A percentile compares a stretch with the other conserved stretches of the same genome.
phyloP scores from a whole-genome alignment of 2,113 vertebrate species.

The Amphilophus citrinellus region DNA sequence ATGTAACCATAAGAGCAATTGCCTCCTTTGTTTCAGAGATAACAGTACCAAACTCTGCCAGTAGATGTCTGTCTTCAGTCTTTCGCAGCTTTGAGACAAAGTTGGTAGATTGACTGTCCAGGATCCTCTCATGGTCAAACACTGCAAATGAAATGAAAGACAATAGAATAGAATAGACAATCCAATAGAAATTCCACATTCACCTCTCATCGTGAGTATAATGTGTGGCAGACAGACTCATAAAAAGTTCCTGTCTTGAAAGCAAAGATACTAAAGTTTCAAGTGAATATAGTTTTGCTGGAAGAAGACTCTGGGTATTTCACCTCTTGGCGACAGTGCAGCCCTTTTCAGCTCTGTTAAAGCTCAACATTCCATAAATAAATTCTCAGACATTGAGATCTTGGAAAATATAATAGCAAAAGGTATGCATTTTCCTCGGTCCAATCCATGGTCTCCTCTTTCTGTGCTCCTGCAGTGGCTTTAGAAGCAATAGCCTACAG shows the following conservation, averaged over 20 bases:
- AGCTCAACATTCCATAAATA: conserved; percentile 58
- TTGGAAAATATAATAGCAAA: conserved; percentile 38
- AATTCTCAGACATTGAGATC: conserved; percentile 41
- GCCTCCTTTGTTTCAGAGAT: conserved; percentile 30
- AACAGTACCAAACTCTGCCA: conserved; percentile 67
- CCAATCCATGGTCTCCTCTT: conserved; percentile 9
- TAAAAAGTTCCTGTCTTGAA: neutral
- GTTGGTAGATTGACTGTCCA: neutral
- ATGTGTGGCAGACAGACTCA: neutral
- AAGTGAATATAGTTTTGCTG: neutral
- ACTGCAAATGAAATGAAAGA: neutral
- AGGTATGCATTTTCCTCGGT: conserved; percentile 33
- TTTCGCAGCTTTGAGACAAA: conserved; percentile 27
- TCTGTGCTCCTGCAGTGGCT: conserved; percentile 19
- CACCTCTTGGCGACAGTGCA: conserved; percentile 13
- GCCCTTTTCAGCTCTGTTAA: neutral
- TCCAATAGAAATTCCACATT: neutral
- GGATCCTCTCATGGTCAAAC: conserved; percentile 8
- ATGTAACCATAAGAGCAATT: conserved; percentile 7
- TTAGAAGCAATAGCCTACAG: conserved; percentile 32
- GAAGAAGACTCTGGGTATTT: neutral
- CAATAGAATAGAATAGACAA: neutral
- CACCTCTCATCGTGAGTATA: neutral
- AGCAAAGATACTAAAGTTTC: neutral
- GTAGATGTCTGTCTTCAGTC: conserved; percentile 75